phyloP scores from a whole-genome alignment of 1,140 invertebrate genomes.

The Sminthurinus signatus region DNA sequence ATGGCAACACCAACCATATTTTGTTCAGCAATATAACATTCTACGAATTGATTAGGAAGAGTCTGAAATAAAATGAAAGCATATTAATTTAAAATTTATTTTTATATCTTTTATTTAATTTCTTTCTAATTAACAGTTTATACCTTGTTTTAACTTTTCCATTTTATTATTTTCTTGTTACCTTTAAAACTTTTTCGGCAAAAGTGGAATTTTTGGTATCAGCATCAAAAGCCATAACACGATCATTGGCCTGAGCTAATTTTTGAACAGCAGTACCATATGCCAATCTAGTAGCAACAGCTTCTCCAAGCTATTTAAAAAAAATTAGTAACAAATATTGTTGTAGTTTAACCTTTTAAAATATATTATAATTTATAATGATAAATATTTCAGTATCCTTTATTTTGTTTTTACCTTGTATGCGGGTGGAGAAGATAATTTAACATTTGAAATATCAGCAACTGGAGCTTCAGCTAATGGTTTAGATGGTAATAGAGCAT shows the following conservation, averaged over 20 bases:
- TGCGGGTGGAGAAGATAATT: conserved; percentile 71
- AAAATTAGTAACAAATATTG: no score
- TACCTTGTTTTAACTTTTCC: conserved; percentile 2
- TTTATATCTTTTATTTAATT: no score
- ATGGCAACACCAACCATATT: conserved; percentile 94
- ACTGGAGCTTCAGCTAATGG: conserved; percentile 61
- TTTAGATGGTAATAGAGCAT: conserved; percentile 56
- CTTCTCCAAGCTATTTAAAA: conserved; percentile 55
- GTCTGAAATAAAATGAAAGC: conserved; percentile 43
- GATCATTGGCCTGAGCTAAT: conserved; percentile 67
- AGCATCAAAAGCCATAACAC: conserved; percentile 87
- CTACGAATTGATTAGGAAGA: conserved; percentile 71
- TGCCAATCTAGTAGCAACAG: conserved; percentile 84
- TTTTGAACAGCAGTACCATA: conserved; percentile 93
- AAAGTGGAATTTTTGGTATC: conserved; percentile 99
- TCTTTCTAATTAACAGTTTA: no score
- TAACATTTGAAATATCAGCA: conserved; percentile 66
- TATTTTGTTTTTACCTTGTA: conserved; percentile 66
- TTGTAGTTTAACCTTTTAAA: no score
- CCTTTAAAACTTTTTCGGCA: conserved; percentile 81
- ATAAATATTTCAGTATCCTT: no score
- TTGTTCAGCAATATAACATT: conserved; percentile 99
- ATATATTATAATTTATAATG: no score
- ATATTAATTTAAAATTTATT: no score
- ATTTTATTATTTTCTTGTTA: conserved; percentile 40